Evolutionary conservation across 2,113 vertebrate genomes (phyloP), one percentile per base, ranked within the genome.

Genomic region (Hippocampus comes): DNA sequence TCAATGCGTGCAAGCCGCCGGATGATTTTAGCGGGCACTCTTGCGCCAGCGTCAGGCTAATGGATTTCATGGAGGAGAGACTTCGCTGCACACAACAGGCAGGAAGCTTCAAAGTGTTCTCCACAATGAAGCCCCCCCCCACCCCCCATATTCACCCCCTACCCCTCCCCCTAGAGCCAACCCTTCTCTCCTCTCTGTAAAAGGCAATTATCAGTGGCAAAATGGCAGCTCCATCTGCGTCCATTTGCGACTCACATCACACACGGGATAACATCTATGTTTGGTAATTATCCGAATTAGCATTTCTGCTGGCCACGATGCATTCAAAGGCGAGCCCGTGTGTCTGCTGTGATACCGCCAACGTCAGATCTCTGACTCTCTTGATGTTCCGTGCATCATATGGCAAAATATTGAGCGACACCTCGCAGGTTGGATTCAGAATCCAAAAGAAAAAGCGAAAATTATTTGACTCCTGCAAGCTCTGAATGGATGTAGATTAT

Each of bases 261-360:
- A 83, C 76, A 8, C 43, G 73, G 78, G 79, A 83, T 75, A 86
- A 80, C 87, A 82, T 84, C 84, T 74, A 73, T 84, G 83, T 83
- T 86, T 83, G 72, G 82, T 87, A 88, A 90, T 89, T 90, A 86
- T 83, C n/a, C 23, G 86, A 78, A 87, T 88, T 90, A 89, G 84
- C 87, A 83, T 87, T 82, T 86, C 79, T 87, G 81, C 79, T 84
- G 82, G 82, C 60, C 2, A 63, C 7, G 72, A 61, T 75, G 83
- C 68, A 67, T 80, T 86, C 81, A 81, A 83, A 89, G 86, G 83
- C 70, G 51, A 77, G 49, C 74, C 76, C 77, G 83, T 30, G 74
- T 66, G 80, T 65, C 4, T 63, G 68, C 78, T 72, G 78, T 84
- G 82, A 76, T 79, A 82, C 73, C 59, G 18, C 63, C 59, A 34